Evolutionary conservation across 2,113 vertebrate genomes (phyloP).

Genomic region (Taxidea taxus): DNA sequence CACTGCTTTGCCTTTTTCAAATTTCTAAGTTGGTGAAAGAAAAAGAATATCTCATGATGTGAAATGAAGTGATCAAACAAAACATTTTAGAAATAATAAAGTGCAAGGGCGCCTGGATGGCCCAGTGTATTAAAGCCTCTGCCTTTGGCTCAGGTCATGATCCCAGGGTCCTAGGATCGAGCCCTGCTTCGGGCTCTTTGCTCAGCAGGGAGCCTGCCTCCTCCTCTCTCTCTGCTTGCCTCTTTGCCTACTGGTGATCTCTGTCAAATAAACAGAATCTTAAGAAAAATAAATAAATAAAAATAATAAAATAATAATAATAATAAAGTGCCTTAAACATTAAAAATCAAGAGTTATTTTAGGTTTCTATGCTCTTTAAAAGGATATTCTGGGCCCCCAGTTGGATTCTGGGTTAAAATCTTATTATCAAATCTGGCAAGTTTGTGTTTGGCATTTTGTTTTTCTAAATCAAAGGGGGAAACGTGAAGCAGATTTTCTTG

Average conservation of each 20-base stretch:
- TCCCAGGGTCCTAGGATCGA: no score
- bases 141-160: no score
- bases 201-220: no score
- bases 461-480: neutral
- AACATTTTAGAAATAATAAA: neutral
- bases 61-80: constrained; percentile 12
- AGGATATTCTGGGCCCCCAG: neutral
- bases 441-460: neutral
- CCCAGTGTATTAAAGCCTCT: no score
- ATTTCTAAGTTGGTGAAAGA: neutral
- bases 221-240: no score
- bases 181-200: no score
- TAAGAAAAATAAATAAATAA: no score
- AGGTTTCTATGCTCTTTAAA: neutral
- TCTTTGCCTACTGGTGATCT: no score
- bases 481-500: neutral
- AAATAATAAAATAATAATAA: constrained; percentile 4
- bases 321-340: neutral
- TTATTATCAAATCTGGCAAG: constrained; percentile 3
- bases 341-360: neutral
- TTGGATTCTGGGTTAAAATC: neutral
- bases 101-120: neutral
- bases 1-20: neutral
- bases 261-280: no score
- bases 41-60: neutral